Conservation (phyloP, 2,888 invertebrate species). For the Tipula confusa region DNA sequence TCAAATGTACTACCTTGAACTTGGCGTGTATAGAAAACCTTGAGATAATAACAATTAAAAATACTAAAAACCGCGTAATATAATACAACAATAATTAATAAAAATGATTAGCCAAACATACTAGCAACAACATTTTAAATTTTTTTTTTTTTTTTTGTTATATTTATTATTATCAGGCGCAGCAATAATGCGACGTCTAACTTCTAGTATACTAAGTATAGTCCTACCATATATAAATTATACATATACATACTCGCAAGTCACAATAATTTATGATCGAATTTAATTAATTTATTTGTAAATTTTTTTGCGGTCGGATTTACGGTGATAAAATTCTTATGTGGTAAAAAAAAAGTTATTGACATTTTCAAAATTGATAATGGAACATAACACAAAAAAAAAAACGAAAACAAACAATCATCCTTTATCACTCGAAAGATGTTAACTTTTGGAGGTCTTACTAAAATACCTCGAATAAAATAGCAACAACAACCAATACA, state of each 20-base stretch:
- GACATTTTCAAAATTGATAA: constrained; percentile 5
- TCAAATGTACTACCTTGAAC: background rate
- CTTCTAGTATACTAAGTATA: background rate
- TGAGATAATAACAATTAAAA: background rate
- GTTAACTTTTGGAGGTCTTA: background rate
- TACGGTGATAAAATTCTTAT: background rate
- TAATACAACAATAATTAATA: background rate
- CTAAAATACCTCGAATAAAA: no score
- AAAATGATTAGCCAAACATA: constrained; percentile 14
- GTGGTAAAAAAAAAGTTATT: background rate
- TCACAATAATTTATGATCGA: constrained; percentile 4
- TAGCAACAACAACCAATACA: background rate
- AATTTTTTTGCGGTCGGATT: background rate
- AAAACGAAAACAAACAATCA: background rate
- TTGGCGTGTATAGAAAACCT: background rate
- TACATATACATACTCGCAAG: background rate
- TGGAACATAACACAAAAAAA: background rate
- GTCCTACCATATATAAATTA: background rate
- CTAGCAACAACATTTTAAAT: background rate
- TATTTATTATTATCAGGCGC: background rate
- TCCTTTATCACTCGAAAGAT: background rate
- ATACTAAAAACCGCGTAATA: background rate
- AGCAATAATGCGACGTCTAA: background rate
- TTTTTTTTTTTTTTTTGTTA: background rate
- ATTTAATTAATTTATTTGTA: background rate